Conservation (phyloP, 2,797 vertebrate species). For the Pseudomugil tenellus region DNA sequence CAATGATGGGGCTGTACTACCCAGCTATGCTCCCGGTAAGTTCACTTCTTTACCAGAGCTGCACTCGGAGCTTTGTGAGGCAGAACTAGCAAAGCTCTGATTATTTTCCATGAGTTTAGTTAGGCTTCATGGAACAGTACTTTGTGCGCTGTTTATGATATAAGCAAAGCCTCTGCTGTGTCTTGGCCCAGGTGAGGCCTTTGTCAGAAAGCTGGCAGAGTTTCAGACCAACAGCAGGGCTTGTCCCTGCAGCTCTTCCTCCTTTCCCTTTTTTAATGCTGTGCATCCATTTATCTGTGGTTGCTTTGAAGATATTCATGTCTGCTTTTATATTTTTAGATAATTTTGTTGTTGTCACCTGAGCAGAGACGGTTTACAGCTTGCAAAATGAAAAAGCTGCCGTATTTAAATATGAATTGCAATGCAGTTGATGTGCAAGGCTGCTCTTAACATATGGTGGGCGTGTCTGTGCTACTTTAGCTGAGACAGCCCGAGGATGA, state of each 20-base stretch:
- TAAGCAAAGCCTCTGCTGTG: constrained; percentile 39
- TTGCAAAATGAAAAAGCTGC: background rate
- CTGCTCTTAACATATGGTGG: constrained; percentile 63
- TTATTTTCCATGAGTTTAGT: constrained; percentile 10
- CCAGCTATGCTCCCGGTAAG: constrained; percentile 79
- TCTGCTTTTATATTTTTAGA: background rate
- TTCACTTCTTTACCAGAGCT: constrained; percentile 19
- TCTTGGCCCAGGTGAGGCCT: constrained; percentile 73
- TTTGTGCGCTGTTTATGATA: constrained; percentile 32
- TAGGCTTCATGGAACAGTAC: constrained; percentile 20
- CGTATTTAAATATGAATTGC: background rate
- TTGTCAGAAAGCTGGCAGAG: constrained; percentile 66
- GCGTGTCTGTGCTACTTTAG: constrained; percentile 71
- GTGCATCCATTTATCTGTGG: constrained; percentile 10
- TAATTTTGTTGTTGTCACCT: background rate
- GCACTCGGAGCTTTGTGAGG: constrained; percentile 6
- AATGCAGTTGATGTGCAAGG: constrained; percentile 36
- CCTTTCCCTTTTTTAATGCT: constrained; percentile 35
- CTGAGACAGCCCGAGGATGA: constrained; percentile 65
- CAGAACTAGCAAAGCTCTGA: background rate
- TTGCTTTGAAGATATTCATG: constrained; percentile 2
- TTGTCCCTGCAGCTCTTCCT: constrained; percentile 62
- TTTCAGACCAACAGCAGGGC: constrained; percentile 52
- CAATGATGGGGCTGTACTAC: constrained; percentile 84
- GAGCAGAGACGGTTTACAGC: background rate